Conservation (phyloP, 1,140 invertebrate genomes). For the Sminthurinus signatus region DNA sequence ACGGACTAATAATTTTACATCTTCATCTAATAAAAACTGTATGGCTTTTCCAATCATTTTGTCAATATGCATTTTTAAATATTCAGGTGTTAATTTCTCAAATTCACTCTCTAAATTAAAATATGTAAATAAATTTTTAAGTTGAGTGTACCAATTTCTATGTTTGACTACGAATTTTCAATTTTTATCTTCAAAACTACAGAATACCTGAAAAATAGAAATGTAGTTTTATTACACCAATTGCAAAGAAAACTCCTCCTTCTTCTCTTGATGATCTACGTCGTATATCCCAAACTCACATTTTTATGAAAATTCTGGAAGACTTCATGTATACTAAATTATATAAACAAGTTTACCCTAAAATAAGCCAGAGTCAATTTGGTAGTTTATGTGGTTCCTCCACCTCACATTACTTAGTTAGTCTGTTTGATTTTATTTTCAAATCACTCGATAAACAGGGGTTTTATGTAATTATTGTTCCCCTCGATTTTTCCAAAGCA, state of each 20-base stretch:
- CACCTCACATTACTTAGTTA: neutral
- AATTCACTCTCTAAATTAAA: no score
- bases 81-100: no score
- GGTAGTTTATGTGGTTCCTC: neutral
- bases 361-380: neutral
- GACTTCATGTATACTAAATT: slow-evolving; percentile 12
- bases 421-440: neutral
- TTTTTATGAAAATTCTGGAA: slow-evolving; percentile 20
- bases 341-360: neutral
- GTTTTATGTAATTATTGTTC: slow-evolving; percentile 10
- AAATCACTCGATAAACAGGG: slow-evolving; percentile 8
- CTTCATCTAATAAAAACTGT: no score
- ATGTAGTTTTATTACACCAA: neutral
- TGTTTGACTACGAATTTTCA: neutral
- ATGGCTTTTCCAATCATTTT: no score
- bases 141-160: no score
- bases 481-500: slow-evolving; percentile 12
- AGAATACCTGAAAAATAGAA: neutral
- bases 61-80: no score
- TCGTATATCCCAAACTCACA: slow-evolving; percentile 13
- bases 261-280: neutral
- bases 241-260: neutral
- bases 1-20: no score
- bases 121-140: no score
- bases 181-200: neutral